Evolutionary conservation across 2,888 invertebrate genomes (phyloP).

Genomic region (Ischnura elegans): DNA sequence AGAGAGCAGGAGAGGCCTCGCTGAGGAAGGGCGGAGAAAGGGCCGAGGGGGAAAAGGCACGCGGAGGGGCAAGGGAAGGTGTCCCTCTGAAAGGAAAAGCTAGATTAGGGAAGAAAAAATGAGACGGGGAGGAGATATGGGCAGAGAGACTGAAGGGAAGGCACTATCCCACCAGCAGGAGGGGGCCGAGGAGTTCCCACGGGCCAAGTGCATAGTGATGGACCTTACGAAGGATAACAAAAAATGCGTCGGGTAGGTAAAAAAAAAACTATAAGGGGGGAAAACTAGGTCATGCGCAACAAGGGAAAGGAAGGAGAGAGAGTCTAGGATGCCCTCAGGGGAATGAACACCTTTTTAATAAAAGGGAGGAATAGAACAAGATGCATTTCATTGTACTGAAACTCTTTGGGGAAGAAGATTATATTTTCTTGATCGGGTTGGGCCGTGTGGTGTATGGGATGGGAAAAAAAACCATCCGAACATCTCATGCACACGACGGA

Average conservation of each 20-base stretch:
- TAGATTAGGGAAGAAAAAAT: background rate
- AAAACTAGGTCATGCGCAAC: slow-evolving; percentile 5
- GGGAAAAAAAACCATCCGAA: background rate
- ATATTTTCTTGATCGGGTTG: background rate
- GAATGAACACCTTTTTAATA: background rate
- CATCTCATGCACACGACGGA: background rate
- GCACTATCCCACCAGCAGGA: background rate
- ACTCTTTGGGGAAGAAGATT: background rate
- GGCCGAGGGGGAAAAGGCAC: background rate
- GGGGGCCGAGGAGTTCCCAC: background rate
- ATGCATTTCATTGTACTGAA: slow-evolving; percentile 15
- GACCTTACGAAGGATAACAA: background rate
- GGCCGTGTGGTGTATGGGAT: background rate
- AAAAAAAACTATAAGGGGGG: background rate
- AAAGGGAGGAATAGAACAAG: background rate
- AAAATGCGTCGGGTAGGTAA: background rate
- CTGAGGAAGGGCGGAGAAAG: slow-evolving; percentile 73
- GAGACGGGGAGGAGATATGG: background rate
- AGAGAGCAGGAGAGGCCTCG: slow-evolving; percentile 74
- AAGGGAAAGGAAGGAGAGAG: background rate
- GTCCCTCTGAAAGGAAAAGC: background rate
- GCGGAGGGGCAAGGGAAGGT: background rate
- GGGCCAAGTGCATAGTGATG: background rate
- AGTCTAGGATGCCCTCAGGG: background rate
- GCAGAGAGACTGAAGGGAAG: background rate